phyloP scores from a whole-genome alignment of 1,140 invertebrate species.

The Protaetia brevitarsis region DNA sequence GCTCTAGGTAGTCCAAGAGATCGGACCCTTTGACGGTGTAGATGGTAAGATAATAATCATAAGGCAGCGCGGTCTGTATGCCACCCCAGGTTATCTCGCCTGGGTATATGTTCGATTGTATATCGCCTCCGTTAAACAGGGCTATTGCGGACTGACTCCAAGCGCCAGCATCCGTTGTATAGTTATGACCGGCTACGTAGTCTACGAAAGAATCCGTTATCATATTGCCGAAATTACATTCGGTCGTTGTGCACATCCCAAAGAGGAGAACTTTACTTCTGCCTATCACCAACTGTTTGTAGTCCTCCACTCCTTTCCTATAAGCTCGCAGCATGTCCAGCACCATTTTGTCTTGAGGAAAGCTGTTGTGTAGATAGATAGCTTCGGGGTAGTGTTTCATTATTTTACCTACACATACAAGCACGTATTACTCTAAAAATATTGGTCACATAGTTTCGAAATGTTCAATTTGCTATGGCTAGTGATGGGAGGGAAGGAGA shows the following conservation, averaged over 20 bases:
- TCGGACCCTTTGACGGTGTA: neutral
- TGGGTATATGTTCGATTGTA: neutral
- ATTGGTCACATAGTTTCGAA: too few species aligned
- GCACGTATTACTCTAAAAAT: too few species aligned
- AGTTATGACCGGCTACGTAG: neutral
- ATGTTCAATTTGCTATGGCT: too few species aligned
- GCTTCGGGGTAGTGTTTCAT: neutral
- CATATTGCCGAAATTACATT: conserved; percentile 11
- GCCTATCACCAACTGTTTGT: neutral
- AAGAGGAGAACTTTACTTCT: neutral
- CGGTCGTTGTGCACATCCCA: neutral
- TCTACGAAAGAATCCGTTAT: neutral
- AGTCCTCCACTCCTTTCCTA: neutral
- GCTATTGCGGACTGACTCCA: neutral
- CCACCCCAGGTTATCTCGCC: neutral
- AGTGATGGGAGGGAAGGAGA: too few species aligned
- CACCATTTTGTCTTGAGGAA: neutral
- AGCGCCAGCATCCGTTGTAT: neutral
- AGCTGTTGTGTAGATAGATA: neutral
- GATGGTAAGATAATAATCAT: neutral
- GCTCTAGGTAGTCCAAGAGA: neutral
- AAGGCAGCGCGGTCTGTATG: neutral
- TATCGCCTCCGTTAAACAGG: neutral
- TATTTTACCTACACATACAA: neutral
- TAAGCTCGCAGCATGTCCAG: neutral